A percentile compares a stretch with the other conserved stretches of the same genome.
Conservation (phyloP, 1,140 invertebrate species). For the Diprion similis region DNA sequence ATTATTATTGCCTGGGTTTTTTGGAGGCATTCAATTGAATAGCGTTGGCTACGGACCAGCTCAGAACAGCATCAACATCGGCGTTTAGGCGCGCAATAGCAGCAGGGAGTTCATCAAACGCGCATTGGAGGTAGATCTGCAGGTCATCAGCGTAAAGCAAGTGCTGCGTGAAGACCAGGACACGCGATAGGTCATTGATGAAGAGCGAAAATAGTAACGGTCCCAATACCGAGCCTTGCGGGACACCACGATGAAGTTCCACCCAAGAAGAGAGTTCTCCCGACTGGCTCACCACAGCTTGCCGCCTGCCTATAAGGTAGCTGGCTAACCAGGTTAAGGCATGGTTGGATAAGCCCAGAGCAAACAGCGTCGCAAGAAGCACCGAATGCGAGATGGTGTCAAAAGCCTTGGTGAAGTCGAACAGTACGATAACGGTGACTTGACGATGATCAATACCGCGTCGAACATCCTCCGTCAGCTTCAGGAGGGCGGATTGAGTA, state of each 20-base stretch:
- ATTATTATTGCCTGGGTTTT: neutral
- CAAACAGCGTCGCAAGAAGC: neutral
- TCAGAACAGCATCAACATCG: neutral
- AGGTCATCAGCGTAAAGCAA: constrained; percentile 4
- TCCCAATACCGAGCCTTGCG: neutral
- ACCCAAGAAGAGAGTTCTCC: neutral
- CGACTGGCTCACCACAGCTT: neutral
- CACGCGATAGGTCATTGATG: neutral
- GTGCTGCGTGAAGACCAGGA: neutral
- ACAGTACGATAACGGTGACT: constrained; percentile 21
- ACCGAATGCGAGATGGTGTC: constrained; percentile 22
- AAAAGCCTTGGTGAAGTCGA: constrained; percentile 29
- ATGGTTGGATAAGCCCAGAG: neutral
- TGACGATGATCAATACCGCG: constrained; percentile 10
- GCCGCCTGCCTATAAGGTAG: neutral
- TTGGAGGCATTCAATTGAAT: neutral
- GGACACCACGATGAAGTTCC: neutral
- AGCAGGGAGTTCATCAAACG: neutral
- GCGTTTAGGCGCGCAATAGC: neutral
- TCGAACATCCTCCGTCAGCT: constrained; percentile 21
- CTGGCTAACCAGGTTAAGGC: neutral
- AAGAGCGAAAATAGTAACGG: neutral
- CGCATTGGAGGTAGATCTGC: neutral
- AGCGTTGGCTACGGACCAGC: neutral
- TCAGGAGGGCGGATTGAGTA: constrained; percentile 15